phyloP scores from a whole-genome alignment of 1,140 invertebrate species.

The Philotrypesis tridentata region DNA sequence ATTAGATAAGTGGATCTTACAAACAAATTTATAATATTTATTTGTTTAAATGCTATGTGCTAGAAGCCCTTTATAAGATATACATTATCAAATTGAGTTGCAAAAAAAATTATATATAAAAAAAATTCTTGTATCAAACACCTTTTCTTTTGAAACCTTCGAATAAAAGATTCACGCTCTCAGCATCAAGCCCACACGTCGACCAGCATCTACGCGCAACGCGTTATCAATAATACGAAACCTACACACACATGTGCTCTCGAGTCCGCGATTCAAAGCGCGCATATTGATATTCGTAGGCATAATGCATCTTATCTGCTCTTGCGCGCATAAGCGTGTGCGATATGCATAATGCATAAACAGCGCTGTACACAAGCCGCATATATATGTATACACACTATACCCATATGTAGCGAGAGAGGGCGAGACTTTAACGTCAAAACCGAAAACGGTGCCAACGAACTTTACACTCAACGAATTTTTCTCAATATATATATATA shows the following conservation, averaged over 20 bases:
- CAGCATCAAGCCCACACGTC: too few species aligned
- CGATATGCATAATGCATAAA: constrained; percentile 60
- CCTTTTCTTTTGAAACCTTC: too few species aligned
- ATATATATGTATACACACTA: constrained; percentile 49
- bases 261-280: constrained; percentile 48
- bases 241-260: neutral
- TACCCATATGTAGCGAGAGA: neutral
- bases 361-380: constrained; percentile 28
- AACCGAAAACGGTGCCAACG: constrained; percentile 54
- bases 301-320: constrained; percentile 57
- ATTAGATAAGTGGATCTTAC: too few species aligned
- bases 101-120: too few species aligned
- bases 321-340: constrained; percentile 33
- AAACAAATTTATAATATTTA: too few species aligned
- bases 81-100: too few species aligned
- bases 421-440: constrained; percentile 10
- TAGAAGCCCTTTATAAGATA: too few species aligned
- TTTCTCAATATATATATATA: constrained; percentile 35
- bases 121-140: too few species aligned
- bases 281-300: constrained; percentile 61
- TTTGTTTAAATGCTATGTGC: too few species aligned
- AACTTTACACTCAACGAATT: constrained; percentile 52
- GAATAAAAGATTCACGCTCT: neutral
- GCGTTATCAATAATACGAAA: constrained; percentile 20
- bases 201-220: neutral